Percentiles rank a stretch among this genome's conserved stretches.
Evolutionary conservation across 1,140 invertebrate genomes (phyloP).

Genomic region (Listronotus oregonensis): DNA sequence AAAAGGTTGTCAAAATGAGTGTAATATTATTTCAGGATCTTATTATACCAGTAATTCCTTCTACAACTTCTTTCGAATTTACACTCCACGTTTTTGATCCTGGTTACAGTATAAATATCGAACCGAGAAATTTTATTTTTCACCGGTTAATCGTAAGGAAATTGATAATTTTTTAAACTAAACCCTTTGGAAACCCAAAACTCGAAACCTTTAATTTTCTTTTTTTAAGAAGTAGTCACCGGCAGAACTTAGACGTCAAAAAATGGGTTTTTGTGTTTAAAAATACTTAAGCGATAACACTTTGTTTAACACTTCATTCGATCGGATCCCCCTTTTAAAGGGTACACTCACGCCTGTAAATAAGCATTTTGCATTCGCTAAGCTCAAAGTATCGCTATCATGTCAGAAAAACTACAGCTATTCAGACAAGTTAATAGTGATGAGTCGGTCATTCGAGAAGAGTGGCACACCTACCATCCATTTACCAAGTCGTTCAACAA

Average conservation of each 20-base stretch:
- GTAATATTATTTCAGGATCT: slow-evolving; percentile 33
- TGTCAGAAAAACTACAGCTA: no score
- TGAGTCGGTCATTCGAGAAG: no score
- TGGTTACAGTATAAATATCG: slow-evolving; percentile 33
- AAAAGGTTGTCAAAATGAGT: slow-evolving; percentile 38
- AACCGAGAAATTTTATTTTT: slow-evolving; percentile 35
- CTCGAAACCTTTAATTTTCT: slow-evolving; percentile 38
- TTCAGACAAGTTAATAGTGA: no score
- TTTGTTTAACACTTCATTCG: neutral
- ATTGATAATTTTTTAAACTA: slow-evolving; percentile 40
- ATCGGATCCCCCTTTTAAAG: no score
- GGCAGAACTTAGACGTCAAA: slow-evolving; percentile 21
- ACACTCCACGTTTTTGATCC: slow-evolving; percentile 28
- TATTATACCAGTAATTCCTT: slow-evolving; percentile 31
- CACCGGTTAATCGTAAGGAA: slow-evolving; percentile 17
- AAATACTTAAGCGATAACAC: no score
- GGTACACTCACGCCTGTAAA: no score
- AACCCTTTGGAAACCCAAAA: slow-evolving; percentile 38
- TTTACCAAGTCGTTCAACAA: slow-evolving; percentile 15
- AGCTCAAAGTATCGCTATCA: no score
- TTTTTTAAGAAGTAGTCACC: slow-evolving; percentile 35
- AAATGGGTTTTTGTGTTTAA: neutral
- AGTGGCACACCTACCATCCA: slow-evolving; percentile 6
- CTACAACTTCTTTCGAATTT: slow-evolving; percentile 39
- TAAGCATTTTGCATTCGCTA: no score